Evolutionary conservation across 2,888 invertebrate genomes (phyloP).

Genomic region (Celastrina argiolus): DNA sequence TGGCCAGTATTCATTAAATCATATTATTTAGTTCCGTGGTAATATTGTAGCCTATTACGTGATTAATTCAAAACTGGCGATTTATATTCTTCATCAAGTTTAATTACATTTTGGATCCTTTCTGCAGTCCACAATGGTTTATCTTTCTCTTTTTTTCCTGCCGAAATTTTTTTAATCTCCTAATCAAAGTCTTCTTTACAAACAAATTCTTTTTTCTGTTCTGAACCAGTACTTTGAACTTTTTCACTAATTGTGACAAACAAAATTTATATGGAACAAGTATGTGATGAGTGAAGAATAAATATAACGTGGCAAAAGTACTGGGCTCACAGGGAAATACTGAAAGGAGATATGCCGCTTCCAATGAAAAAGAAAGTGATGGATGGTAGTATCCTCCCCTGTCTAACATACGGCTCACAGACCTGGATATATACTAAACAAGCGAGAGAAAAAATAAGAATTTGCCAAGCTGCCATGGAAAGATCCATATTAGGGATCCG

Average conservation of each 20-base stretch:
- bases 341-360: no score
- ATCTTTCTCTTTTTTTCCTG: neutral
- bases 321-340: no score
- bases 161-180: neutral
- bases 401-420: no score
- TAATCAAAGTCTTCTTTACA: neutral
- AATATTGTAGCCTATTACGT: neutral
- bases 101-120: conserved; percentile 6
- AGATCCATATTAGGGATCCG: no score
- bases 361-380: no score
- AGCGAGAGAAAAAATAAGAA: no score
- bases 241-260: neutral
- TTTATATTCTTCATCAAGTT: neutral
- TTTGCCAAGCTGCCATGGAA: no score
- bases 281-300: neutral
- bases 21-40: conserved; percentile 11
- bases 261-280: neutral
- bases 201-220: neutral
- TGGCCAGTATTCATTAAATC: neutral
- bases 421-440: no score
- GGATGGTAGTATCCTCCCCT: no score
- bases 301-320: no score
- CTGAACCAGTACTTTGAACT: neutral
- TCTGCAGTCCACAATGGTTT: neutral
- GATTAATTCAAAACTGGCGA: neutral